A percentile compares a stretch with the other conserved stretches of the same genome.
These are phyloP conservation scores for Phainopepla nitens DNA, from an alignment of 2,113 vertebrate genomes.

Conservation along the genomic window DNA sequence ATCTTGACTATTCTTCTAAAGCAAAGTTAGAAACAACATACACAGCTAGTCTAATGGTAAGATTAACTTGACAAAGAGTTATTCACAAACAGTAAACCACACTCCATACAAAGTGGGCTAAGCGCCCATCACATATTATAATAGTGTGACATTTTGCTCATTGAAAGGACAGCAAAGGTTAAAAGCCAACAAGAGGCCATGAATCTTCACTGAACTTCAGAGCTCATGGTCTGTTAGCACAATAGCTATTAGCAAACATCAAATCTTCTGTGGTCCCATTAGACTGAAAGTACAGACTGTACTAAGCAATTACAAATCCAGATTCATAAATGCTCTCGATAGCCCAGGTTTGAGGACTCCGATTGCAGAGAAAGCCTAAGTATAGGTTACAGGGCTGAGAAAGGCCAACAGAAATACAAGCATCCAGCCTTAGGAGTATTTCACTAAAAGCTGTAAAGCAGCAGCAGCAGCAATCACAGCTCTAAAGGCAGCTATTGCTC, in stretches of 20 bases:
- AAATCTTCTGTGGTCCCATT: neutral
- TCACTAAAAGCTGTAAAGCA: slow-evolving; percentile 43
- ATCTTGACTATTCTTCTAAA: slow-evolving; percentile 68
- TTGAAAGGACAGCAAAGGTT: slow-evolving; percentile 12
- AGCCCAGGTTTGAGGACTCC: neutral
- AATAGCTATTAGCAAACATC: slow-evolving; percentile 7
- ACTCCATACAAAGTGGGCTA: neutral
- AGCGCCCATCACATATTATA: neutral
- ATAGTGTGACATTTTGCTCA: neutral
- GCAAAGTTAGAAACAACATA: slow-evolving; percentile 50
- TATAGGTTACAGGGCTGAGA: neutral
- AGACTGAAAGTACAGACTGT: neutral
- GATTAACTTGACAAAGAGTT: neutral
- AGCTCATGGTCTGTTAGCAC: neutral
- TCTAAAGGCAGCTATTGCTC: slow-evolving; percentile 33
- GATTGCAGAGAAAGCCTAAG: neutral
- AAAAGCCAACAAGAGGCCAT: slow-evolving; percentile 18
- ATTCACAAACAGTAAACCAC: slow-evolving; percentile 10
- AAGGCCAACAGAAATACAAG: slow-evolving; percentile 1
- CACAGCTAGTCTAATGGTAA: neutral
- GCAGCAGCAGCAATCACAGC: slow-evolving; percentile 45
- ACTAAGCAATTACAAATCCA: slow-evolving; percentile 10
- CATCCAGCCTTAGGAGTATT: neutral
- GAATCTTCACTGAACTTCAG: slow-evolving; percentile 26
- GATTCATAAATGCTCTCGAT: neutral